Evolutionary conservation across 1,140 invertebrate genomes (phyloP).

Genomic region (Hypothenemus hampei): DNA sequence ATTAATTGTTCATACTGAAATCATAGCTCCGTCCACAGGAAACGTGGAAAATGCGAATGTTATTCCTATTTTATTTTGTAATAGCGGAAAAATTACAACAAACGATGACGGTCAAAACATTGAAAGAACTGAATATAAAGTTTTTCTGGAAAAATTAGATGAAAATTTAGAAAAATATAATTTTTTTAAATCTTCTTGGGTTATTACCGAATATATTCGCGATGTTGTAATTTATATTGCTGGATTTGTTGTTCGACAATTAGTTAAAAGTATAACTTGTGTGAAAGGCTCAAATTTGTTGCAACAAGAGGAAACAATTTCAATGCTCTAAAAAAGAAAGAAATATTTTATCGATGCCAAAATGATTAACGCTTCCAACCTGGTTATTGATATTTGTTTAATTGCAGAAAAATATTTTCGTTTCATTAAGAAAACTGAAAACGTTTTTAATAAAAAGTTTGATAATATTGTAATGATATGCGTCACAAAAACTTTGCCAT

Average conservation of each 20-base stretch:
- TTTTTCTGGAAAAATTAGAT: neutral
- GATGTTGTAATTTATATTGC: conserved; percentile 19
- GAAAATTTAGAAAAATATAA: neutral
- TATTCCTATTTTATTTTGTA: too few species aligned
- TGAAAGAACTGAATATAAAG: neutral
- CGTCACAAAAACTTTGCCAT: neutral
- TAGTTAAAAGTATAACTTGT: conserved; percentile 19
- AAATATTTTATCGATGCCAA: neutral
- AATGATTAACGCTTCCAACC: neutral
- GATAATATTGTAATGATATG: neutral
- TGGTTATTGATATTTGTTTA: neutral
- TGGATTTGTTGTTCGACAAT: conserved; percentile 17
- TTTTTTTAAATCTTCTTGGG: neutral
- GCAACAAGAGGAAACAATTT: neutral
- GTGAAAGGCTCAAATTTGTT: conserved; percentile 1
- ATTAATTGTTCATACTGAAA: conserved; percentile 18
- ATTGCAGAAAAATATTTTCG: neutral
- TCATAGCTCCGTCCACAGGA: conserved; percentile 2
- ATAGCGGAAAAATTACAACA: neutral
- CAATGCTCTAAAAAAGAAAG: conserved; percentile 6
- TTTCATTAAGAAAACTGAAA: neutral
- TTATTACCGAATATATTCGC: conserved; percentile 9
- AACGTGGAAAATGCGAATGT: conserved; percentile 7
- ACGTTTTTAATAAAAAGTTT: too few species aligned
- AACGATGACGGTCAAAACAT: neutral